Conservation (phyloP, 2,888 invertebrate species). For the Lycia hirtaria region DNA sequence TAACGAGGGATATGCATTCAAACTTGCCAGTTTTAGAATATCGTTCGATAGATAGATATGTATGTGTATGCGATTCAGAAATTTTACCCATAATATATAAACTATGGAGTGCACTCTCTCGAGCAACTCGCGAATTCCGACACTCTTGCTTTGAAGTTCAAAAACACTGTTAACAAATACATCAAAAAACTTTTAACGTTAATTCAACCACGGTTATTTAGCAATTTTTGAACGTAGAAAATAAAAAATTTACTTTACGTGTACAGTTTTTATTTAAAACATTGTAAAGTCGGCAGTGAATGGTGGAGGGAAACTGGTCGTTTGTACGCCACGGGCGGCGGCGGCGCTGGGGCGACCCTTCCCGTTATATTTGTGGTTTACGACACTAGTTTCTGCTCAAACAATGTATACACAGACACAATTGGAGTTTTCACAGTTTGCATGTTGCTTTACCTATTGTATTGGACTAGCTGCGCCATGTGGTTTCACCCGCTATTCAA, state of each 20-base stretch:
- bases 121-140: too few species aligned
- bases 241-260: conserved; percentile 1
- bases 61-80: too few species aligned
- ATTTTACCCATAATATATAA: too few species aligned
- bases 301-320: conserved; percentile 35
- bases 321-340: conserved; percentile 31
- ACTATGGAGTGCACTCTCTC: too few species aligned
- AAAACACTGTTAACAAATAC: too few species aligned
- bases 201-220: not conserved
- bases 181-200: too few species aligned
- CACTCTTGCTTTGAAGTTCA: too few species aligned
- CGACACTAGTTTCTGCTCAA: conserved; percentile 32
- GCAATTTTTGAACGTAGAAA: not conserved
- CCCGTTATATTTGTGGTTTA: conserved; percentile 42
- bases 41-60: too few species aligned
- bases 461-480: too few species aligned
- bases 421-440: conserved; percentile 19
- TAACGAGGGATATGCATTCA: too few species aligned
- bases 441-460: conserved; percentile 5
- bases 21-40: too few species aligned
- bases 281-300: conserved; percentile 34
- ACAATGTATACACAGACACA: conserved; percentile 30
- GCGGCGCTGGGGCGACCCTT: conserved; percentile 32
- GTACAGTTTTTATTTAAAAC: conserved; percentile 28
- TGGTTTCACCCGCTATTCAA: too few species aligned